Evolutionary conservation across 2,888 invertebrate species (phyloP).

Genomic region (Chymomyza caudatula): DNA sequence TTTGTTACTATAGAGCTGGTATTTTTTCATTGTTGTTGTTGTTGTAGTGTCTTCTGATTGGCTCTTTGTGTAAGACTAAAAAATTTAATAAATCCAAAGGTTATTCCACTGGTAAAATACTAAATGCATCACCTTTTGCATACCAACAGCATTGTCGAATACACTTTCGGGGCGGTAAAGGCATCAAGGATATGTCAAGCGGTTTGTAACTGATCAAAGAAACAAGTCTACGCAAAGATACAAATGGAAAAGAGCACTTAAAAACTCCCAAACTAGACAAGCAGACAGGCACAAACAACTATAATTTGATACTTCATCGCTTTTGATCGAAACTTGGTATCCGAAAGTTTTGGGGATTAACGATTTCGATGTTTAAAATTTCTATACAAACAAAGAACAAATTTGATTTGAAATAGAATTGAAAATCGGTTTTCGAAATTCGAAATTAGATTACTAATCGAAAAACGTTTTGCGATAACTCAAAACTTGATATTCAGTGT

Average conservation of each 20-base stretch:
- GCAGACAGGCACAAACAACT: no score
- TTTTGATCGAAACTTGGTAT: no score
- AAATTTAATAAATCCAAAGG: neutral
- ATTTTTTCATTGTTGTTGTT: constrained; percentile 4
- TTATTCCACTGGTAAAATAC: neutral
- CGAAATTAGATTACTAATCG: no score
- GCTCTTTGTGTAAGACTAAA: neutral
- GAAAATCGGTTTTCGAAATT: no score
- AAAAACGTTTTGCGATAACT: no score
- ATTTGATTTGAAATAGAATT: no score
- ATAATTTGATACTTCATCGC: no score
- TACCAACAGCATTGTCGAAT: neutral
- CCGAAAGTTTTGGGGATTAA: no score
- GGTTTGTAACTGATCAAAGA: neutral
- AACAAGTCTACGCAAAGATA: neutral
- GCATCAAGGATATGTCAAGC: neutral
- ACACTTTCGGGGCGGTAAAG: neutral
- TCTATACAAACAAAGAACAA: no score
- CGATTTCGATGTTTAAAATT: no score
- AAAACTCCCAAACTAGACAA: no score
- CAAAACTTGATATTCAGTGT: no score
- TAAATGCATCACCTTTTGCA: neutral
- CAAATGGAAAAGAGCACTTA: neutral
- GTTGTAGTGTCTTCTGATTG: constrained; percentile 24
- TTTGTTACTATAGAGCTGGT: constrained; percentile 13